Conservation (phyloP, 2,888 invertebrate species). For the Cepaea hortensis region DNA sequence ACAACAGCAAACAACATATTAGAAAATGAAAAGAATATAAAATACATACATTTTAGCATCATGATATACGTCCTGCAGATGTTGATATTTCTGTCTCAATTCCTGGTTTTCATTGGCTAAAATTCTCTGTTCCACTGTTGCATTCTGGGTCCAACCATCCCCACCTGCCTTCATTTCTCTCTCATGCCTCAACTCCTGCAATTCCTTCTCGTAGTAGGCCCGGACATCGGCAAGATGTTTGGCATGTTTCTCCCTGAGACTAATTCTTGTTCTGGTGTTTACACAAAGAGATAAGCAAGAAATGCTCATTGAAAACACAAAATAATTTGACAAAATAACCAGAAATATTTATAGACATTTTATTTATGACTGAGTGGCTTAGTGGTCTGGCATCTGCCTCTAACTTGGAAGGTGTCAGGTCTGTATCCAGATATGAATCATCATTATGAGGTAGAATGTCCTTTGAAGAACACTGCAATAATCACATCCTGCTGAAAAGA, state of each 20-base stretch:
- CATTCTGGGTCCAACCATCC: background rate
- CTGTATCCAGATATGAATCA: too few relatives aligned
- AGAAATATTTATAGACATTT: too few relatives aligned
- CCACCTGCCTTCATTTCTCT: background rate
- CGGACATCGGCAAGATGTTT: conserved; percentile 70
- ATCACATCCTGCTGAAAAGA: too few relatives aligned
- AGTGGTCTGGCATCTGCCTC: too few relatives aligned
- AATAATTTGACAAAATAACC: background rate
- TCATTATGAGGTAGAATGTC: too few relatives aligned
- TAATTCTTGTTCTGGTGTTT: conserved; percentile 58
- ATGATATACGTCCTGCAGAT: conserved; percentile 62
- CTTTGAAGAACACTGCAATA: too few relatives aligned
- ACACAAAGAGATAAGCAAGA: background rate
- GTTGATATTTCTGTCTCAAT: conserved; percentile 58
- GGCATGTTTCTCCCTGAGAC: conserved; percentile 69
- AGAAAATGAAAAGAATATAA: too few relatives aligned
- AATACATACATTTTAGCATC: conserved; percentile 52
- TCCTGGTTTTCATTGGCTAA: conserved; percentile 64
- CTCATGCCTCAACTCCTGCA: conserved; percentile 57
- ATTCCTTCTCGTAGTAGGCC: conserved; percentile 70
- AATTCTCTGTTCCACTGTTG: conserved; percentile 45
- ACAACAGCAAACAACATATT: too few relatives aligned
- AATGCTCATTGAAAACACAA: background rate
- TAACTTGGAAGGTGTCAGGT: too few relatives aligned
- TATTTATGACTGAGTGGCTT: too few relatives aligned